Conservation (phyloP, 2,113 vertebrate genomes). For the Brachypodius melanocephalos region DNA sequence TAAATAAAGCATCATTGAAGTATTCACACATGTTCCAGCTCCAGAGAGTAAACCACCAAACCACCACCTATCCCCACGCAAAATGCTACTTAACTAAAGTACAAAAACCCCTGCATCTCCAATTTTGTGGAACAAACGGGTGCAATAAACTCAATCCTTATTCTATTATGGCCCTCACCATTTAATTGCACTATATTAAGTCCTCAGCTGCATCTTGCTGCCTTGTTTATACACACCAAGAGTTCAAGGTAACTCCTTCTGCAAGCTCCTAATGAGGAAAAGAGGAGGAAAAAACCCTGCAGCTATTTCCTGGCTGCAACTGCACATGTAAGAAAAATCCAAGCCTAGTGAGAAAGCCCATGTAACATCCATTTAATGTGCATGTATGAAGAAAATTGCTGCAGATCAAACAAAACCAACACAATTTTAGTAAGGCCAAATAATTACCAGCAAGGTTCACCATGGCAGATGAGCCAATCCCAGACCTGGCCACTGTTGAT, state of each 20-base stretch:
- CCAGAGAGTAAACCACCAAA: background rate
- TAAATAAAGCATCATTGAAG: background rate
- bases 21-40: background rate
- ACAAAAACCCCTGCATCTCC: accelerated
- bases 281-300: background rate
- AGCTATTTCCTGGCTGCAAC: background rate
- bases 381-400: background rate
- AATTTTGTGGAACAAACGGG: background rate
- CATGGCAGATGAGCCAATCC: background rate
- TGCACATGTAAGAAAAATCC: background rate
- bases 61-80: accelerated
- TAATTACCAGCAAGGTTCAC: background rate
- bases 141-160: background rate
- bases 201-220: background rate
- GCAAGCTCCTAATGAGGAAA: background rate
- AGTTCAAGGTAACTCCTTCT: background rate
- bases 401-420: background rate
- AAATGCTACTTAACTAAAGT: background rate
- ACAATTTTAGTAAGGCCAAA: background rate
- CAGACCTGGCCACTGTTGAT: accelerated
- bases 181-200: background rate
- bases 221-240: background rate
- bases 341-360: background rate
- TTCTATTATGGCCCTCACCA: background rate
- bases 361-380: background rate